A percentile compares a stretch with the other conserved stretches of the same genome.
These are phyloP conservation scores for Haemorhous mexicanus DNA, from an alignment of 2,113 vertebrate genomes.

Conservation along the genomic window DNA sequence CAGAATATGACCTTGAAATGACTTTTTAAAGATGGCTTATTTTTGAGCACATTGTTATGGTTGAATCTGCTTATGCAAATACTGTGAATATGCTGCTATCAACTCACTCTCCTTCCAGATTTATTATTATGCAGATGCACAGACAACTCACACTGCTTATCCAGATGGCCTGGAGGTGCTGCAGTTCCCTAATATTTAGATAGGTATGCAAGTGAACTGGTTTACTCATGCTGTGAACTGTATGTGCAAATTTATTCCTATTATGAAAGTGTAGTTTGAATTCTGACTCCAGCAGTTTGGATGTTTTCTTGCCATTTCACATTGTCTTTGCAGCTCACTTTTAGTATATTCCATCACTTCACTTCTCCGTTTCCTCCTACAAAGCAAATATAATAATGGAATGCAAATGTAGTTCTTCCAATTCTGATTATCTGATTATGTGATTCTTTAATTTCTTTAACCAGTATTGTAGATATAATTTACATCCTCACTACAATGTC, in stretches of 20 bases:
- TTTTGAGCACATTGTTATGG: not conserved
- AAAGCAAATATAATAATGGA: not conserved
- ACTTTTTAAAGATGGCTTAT: not conserved
- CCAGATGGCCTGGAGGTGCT: conserved; percentile 70
- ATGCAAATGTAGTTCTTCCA: not conserved
- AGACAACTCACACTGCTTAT: conserved; percentile 69
- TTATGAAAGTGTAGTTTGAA: not conserved
- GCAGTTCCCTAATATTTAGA: conserved; percentile 77
- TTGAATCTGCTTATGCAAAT: conserved; percentile 21
- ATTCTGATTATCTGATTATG: not conserved
- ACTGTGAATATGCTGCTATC: not conserved
- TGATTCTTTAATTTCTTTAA: not conserved
- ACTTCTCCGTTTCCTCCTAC: not conserved
- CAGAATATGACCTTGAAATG: not conserved
- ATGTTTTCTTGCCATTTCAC: not conserved
- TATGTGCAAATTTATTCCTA: not conserved
- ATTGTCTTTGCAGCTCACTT: not conserved
- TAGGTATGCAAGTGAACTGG: conserved; percentile 57
- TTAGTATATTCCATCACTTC: not conserved
- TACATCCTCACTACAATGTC: not conserved
- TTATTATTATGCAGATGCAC: conserved; percentile 72
- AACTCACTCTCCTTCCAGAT: conserved; percentile 61
- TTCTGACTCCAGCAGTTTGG: not conserved
- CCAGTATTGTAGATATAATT: not conserved
- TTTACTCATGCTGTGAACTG: not conserved